These are phyloP conservation scores for Volucella bombylans DNA, from an alignment of 2,888 invertebrate species.

Conservation along the genomic window DNA sequence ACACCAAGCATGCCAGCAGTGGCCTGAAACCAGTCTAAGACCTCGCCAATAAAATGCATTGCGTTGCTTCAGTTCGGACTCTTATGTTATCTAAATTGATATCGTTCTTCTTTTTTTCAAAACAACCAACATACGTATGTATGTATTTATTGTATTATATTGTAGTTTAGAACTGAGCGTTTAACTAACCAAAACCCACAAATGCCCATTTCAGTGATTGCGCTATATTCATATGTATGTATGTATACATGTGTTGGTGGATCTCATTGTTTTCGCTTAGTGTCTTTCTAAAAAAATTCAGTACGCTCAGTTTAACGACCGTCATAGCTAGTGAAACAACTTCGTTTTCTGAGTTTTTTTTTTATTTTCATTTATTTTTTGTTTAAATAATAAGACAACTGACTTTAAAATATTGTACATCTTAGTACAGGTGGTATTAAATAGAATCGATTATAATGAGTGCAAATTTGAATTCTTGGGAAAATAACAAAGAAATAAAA, in stretches of 20 bases:
- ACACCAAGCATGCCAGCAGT: too few species aligned
- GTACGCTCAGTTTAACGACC: constrained; percentile 38
- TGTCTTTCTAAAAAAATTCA: constrained; percentile 26
- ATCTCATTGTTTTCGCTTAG: constrained; percentile 42
- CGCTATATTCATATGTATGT: too few species aligned
- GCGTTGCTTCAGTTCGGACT: background rate
- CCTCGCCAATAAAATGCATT: constrained; percentile 12
- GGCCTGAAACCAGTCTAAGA: background rate
- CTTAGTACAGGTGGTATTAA: too few species aligned
- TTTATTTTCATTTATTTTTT: background rate
- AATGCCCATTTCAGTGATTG: constrained; percentile 14
- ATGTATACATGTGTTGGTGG: background rate
- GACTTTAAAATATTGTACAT: too few species aligned
- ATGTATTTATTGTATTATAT: too few species aligned
- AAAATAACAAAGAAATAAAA: constrained; percentile 85
- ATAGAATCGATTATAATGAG: constrained; percentile 36
- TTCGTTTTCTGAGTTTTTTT: background rate
- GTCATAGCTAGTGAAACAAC: constrained; percentile 40
- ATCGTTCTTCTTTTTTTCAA: background rate
- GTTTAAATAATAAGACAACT: background rate
- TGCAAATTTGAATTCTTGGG: constrained; percentile 78
- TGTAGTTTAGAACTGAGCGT: background rate
- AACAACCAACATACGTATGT: background rate
- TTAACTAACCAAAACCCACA: background rate
- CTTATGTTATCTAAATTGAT: constrained; percentile 10